Conservation (phyloP, 1,140 invertebrate species). For the Orchesella cincta region DNA sequence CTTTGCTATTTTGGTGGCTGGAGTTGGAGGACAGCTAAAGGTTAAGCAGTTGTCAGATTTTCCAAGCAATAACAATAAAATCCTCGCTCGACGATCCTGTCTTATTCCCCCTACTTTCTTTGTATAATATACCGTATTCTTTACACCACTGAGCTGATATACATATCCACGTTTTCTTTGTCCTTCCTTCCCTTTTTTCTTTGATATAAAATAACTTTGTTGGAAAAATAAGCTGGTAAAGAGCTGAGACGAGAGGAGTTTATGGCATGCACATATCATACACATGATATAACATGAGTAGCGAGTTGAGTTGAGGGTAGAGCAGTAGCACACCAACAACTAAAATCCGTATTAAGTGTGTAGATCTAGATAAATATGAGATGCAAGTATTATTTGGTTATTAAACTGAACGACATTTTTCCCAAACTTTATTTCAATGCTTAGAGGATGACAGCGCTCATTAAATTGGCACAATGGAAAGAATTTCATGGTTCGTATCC, state of each 20-base stretch:
- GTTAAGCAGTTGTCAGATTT: not conserved
- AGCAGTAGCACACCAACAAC: not conserved
- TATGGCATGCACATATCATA: too few species aligned
- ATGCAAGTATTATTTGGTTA: not conserved
- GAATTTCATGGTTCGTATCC: too few species aligned
- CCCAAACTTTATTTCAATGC: not conserved
- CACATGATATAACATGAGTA: too few species aligned
- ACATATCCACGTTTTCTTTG: not conserved
- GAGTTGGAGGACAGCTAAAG: not conserved
- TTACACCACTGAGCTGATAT: too few species aligned
- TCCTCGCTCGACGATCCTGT: not conserved
- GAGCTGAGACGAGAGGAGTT: too few species aligned
- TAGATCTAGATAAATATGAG: too few species aligned
- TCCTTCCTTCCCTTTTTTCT: not conserved
- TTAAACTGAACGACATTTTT: not conserved
- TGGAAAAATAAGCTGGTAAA: not conserved
- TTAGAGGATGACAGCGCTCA: too few species aligned
- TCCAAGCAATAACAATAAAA: not conserved
- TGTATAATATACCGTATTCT: too few species aligned
- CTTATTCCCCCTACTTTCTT: not conserved
- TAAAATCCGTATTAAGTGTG: not conserved
- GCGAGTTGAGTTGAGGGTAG: too few species aligned
- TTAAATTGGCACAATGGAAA: not conserved
- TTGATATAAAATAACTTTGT: not conserved
- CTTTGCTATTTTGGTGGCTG: too few species aligned